A percentile compares a stretch with the other conserved stretches of the same genome.
Conservation (phyloP, 2,797 vertebrate species). For the Sebastes itinus region DNA sequence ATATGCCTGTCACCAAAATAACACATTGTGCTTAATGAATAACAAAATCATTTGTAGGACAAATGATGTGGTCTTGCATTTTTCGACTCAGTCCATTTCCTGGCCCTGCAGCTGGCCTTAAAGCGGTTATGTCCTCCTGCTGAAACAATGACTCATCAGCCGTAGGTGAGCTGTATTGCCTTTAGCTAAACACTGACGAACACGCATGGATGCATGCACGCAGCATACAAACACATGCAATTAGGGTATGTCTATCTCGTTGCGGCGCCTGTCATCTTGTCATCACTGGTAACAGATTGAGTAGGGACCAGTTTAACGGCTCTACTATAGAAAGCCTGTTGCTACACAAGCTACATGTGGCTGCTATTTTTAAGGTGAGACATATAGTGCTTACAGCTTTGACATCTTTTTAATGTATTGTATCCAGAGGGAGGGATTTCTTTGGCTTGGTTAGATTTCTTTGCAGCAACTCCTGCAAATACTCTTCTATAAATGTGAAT, state of each 20-base stretch:
- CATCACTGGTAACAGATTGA: slow-evolving; percentile 52
- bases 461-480: slow-evolving; percentile 13
- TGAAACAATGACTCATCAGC: slow-evolving; percentile 42
- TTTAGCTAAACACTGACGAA: slow-evolving; percentile 24
- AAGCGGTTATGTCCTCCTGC: slow-evolving; percentile 23
- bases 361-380: slow-evolving; percentile 59
- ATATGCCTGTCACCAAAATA: neutral
- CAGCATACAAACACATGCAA: neutral
- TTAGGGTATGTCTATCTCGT: neutral
- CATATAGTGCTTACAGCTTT: slow-evolving; percentile 27
- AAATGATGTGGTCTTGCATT: slow-evolving; percentile 5
- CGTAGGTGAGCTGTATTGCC: slow-evolving; percentile 41
- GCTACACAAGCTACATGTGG: slow-evolving; percentile 46
- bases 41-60: slow-evolving; percentile 2
- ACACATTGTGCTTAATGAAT: neutral
- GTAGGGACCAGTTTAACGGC: slow-evolving; percentile 43
- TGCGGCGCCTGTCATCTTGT: slow-evolving; percentile 34
- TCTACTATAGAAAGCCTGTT: slow-evolving; percentile 48
- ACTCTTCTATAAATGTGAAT: neutral
- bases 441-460: slow-evolving; percentile 8
- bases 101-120: slow-evolving; percentile 29
- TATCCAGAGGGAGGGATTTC: neutral
- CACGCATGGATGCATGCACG: neutral
- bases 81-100: slow-evolving; percentile 7
- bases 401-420: slow-evolving; percentile 12